Evolutionary conservation across 2,888 invertebrate genomes (phyloP), one percentile per base, ranked within the genome.

Genomic region (Lasioglossum pauxillum): DNA sequence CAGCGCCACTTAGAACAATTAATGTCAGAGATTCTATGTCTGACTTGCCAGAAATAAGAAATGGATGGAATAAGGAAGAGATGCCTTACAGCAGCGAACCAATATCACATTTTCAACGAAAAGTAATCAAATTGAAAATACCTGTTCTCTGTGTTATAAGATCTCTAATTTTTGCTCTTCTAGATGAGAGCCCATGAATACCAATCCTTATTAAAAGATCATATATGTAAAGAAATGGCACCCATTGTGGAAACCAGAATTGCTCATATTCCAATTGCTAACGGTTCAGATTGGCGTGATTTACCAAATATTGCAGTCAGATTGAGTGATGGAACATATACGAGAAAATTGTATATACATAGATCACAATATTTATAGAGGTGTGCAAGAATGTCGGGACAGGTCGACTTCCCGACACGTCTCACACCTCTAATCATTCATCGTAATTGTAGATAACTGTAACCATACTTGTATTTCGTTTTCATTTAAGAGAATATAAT

Each of bases 261-360:
- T 93, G 95, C 96, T 38, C 96, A 97, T 86, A 97, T 98, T 82
- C 98, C 98, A 0, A 96, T 96, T 0, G 96, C 96, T 4, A 96
- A 97, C 0, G 98, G 98, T 1, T 97, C 98, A 0, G 98, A 98
- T 94, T 98, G 98, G 98, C 96, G 98, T 71, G 98, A 98, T 94
- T 95, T 98, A 41, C 98, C 98, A 0, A 98, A 98, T 93, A 96
- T 97, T 84, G 96, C 96, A 5, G 96, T 98, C 0, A 95, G 96
- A 53, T 95, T 98, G 38, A 96, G 96, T 2, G 98, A 98, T 95
- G 98, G 98, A 83, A 97, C 96, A 16, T 96, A 96, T 90, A 95
- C 96, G 0, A 96, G 96, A 83, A 96, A 96, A 94, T 95, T 97
- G 96, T 96, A 95, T 94, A 96, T 88, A 94, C 12, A 23, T n/a